Conservation (phyloP, 2,113 vertebrate species). For the Acanthochromis polyacanthus region DNA sequence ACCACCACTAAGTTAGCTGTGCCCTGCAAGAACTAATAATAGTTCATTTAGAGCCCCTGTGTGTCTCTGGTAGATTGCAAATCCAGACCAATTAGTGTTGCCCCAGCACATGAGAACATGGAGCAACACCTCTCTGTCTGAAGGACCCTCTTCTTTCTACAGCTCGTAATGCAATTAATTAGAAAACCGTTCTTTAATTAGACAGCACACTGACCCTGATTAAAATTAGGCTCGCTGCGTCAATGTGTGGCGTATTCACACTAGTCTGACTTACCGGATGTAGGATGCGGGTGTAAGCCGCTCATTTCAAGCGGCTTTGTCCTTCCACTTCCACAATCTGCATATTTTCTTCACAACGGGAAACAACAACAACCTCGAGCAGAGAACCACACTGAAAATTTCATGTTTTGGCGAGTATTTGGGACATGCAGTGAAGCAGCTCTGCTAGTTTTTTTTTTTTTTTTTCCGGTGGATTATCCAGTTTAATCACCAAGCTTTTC, state of each 20-base stretch:
- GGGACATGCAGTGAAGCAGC: too few species aligned
- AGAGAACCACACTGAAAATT: too few species aligned
- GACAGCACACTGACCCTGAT: slow-evolving; percentile 58
- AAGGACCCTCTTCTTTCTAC: slow-evolving; percentile 57
- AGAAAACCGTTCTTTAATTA: slow-evolving; percentile 67
- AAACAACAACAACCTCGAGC: too few species aligned
- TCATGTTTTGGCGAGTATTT: too few species aligned
- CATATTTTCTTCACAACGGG: too few species aligned
- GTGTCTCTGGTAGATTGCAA: slow-evolving; percentile 50
- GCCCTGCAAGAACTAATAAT: slow-evolving; percentile 39
- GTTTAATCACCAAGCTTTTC: too few species aligned
- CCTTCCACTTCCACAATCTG: too few species aligned
- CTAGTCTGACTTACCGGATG: too few species aligned
- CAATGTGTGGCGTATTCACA: neutral
- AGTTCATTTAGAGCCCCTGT: slow-evolving; percentile 29
- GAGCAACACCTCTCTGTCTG: slow-evolving; percentile 63
- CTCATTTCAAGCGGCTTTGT: too few species aligned
- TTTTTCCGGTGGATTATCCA: too few species aligned
- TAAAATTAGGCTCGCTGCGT: slow-evolving; percentile 49
- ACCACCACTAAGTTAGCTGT: slow-evolving; percentile 14
- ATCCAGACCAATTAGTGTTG: slow-evolving; percentile 67
- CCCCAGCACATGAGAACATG: slow-evolving; percentile 63
- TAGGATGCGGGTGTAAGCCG: too few species aligned
- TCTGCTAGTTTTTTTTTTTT: too few species aligned
- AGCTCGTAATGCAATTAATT: slow-evolving; percentile 73